Evolutionary conservation across 1,140 invertebrate genomes (phyloP), one percentile per base, ranked within the genome.

Genomic region (Drosophila takahashii): DNA sequence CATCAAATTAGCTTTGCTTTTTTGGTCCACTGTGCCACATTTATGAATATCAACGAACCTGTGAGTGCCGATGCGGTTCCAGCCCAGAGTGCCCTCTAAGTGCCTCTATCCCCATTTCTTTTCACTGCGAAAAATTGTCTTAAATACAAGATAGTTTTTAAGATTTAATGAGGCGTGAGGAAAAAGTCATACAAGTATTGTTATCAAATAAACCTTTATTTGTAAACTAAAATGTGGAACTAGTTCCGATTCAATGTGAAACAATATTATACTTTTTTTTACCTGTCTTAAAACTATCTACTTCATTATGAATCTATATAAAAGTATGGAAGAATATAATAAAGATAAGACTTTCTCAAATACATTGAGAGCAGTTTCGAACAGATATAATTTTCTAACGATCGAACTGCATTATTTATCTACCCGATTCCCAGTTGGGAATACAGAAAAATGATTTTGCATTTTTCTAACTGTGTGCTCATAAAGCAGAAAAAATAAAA

Each of bases 401-500:
- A 44, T 44, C 41, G 41, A 18, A 18, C 16, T 3, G 2, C 41
- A 44, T 10, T 18, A 18, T 10, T 50, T 50, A 11, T 29, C 4
- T 8, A 5, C 4, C 18, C 2, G 4, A 11, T 16, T 29, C 45
- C 8, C 26, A 9, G 9, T 27, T 10, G 26, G 26, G 45, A 26
- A n/a, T 10, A 4, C 1, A 4, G 3, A 15, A 27, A 13, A n/a
- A 39, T 8, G 13, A 4, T 9, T 11, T 4, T 2, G 15, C 4
- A 9, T 4, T 36, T 15, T 13, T 57, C 26, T 29, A 9, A 27
- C 5, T 62, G 53, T 73, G 32, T 64, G 79, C 61, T 79, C 80
- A 84, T 84, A 84, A 78, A 81, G 79, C 84, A 73, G 76, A 84
- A 87, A 77, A 87, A 89, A 87, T 87, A 89, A 83, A 89, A 83